Conservation (phyloP, 2,113 vertebrate genomes). For the Rousettus leschenaultii region DNA sequence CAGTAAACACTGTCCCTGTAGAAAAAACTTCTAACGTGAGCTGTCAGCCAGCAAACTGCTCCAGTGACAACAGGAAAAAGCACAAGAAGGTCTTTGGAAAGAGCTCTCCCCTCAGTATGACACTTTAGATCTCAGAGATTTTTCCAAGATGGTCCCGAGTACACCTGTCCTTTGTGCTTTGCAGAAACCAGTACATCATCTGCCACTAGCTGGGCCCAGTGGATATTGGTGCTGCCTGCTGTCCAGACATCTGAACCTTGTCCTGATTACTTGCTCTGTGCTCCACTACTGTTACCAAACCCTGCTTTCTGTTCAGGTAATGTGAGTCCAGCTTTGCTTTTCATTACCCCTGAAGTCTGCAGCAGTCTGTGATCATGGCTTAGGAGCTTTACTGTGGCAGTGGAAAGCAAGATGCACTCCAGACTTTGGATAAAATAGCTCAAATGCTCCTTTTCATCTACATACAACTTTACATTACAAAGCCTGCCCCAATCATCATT, state of each 20-base stretch:
- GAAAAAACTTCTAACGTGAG: not conserved
- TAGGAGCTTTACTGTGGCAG: not conserved
- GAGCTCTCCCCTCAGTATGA: not conserved
- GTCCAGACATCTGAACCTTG: not conserved
- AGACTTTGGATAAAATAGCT: not conserved
- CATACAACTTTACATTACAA: slow-evolving; percentile 39
- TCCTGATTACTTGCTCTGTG: not conserved
- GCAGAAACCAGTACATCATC: not conserved
- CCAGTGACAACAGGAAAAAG: not conserved
- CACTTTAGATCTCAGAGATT: not conserved
- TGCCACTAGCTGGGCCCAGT: not conserved
- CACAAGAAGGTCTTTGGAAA: not conserved
- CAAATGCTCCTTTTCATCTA: slow-evolving; percentile 33
- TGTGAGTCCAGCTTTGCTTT: not conserved
- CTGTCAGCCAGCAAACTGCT: not conserved
- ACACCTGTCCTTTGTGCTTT: slow-evolving; percentile 36
- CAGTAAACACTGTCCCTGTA: not conserved
- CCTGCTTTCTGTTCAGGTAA: not conserved
- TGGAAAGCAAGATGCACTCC: not conserved
- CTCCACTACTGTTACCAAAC: not conserved
- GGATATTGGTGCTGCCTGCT: not conserved
- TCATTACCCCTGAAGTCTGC: not conserved
- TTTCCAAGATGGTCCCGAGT: not conserved
- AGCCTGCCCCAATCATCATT: not conserved
- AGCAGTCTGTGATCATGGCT: not conserved